Percentiles rank a stretch among this genome's conserved stretches.
Evolutionary conservation across 2,113 vertebrate genomes (phyloP).

Genomic region (Micronycteris hirsuta): DNA sequence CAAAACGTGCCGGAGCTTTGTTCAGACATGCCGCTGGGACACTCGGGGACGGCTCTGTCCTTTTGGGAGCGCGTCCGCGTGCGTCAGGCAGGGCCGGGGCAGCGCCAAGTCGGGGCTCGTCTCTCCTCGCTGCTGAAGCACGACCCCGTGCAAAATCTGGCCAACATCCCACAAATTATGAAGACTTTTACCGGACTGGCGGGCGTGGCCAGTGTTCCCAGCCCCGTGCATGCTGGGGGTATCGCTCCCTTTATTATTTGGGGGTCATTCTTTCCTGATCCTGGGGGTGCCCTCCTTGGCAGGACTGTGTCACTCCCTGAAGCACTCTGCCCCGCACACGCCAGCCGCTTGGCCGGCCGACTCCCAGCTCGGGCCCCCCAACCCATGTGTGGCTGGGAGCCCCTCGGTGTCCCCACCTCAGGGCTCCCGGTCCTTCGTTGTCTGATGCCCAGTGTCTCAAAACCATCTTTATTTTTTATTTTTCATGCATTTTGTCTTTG

Average conservation of each 20-base stretch:
- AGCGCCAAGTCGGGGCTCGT: fast-evolving
- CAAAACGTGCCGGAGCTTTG: not conserved
- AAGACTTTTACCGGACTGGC: fast-evolving
- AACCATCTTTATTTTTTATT: not conserved
- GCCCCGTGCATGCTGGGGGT: fast-evolving
- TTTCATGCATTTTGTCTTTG: not conserved
- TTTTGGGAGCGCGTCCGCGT: not conserved
- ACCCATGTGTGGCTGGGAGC: fast-evolving
- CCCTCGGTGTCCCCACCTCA: fast-evolving
- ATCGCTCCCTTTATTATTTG: fast-evolving
- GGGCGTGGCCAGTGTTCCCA: fast-evolving
- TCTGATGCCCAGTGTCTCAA: no score
- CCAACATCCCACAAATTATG: no score
- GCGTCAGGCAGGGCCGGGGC: not conserved
- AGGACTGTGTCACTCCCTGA: fast-evolving
- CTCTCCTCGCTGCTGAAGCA: fast-evolving
- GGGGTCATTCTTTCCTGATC: not conserved
- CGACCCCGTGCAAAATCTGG: not conserved
- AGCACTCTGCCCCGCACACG: fast-evolving
- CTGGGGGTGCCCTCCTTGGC: fast-evolving
- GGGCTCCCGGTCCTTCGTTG: not conserved
- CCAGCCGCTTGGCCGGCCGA: no score
- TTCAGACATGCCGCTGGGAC: not conserved
- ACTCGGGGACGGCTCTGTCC: not conserved
- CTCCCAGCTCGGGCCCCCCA: no score